Evolutionary conservation across 2,797 vertebrate genomes (phyloP), one percentile per base, ranked within the genome.

Genomic region (Malurus leucopterus): DNA sequence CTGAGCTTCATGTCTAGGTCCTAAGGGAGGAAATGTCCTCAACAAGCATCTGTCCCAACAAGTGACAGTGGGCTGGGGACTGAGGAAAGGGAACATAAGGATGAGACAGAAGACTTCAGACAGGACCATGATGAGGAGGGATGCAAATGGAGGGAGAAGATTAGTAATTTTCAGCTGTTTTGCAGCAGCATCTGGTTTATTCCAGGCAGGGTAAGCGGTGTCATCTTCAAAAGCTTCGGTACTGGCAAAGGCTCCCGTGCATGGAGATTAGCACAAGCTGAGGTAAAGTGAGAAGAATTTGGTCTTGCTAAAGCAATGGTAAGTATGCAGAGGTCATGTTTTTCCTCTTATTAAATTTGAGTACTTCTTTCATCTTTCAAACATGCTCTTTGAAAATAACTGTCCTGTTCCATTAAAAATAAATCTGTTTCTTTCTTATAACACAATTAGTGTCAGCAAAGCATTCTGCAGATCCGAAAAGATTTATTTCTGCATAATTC

Each of bases 401-500:
- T 82, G 76, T 89, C 70, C 67, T 63, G 41, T 92, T 93, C 92
- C 86, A 94, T 90, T 86, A 92, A 92, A 92, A 94, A 93, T 49
- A 93, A 90, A 95, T 87, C 72, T 43, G 14, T 92, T 88, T 86
- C 89, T 89, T 82, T 92, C 85, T 89, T 76, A 81, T 81, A 89
- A 89, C 65, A 89, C 87, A 92, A 91, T 93, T 92, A 94, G 80
- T 95, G 89, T 93, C 95, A 89, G 76, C 67, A 88, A 88, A 92
- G 87, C 63, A 88, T 92, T 94, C 90, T 93, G 85, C 85, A 88
- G 68, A 90, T 38, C 70, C 3, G 0, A 54, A 63, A 69, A 86
- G 82, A 90, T 93, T 94, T 95, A 89, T 92, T 95, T 94, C 86
- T 91, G 77, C 80, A 44, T 94, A 91, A 68, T 79, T 89, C 83